Evolutionary conservation across 2,113 vertebrate species (phyloP).

Genomic region (Lophotis ruficrista): DNA sequence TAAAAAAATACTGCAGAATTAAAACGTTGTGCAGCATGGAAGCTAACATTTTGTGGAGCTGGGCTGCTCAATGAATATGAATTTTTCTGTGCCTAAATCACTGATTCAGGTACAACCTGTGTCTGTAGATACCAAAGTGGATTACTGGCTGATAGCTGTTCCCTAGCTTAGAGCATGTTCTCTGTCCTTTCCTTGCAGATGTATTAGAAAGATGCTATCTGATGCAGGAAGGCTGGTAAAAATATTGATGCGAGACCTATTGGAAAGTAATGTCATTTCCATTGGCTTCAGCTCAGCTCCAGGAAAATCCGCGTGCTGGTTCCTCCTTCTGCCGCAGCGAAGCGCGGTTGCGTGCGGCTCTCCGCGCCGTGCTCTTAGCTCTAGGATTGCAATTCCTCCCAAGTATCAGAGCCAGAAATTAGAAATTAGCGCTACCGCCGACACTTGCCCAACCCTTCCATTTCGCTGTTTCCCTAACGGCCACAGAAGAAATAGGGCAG

Average conservation of each 20-base stretch:
- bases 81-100: not conserved
- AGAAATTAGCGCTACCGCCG: fast-evolving
- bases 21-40: conserved; percentile 10
- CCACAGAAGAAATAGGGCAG: not conserved
- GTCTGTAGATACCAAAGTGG: conserved; percentile 38
- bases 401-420: not conserved
- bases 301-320: not conserved
- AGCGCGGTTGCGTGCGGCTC: not conserved
- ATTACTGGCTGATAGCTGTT: conserved; percentile 26
- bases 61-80: not conserved
- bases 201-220: conserved; percentile 51
- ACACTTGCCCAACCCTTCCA: not conserved
- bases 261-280: conserved; percentile 27
- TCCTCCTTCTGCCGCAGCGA: not conserved
- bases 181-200: conserved; percentile 24
- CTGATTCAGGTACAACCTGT: conserved; percentile 19
- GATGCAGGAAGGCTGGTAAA: conserved; percentile 8
- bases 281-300: conserved; percentile 49
- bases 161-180: not conserved
- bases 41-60: conserved; percentile 11
- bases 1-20: conserved; percentile 44
- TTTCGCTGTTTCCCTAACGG: not conserved
- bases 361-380: fast-evolving
- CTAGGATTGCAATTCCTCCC: not conserved
- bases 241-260: conserved; percentile 52